phyloP scores from a whole-genome alignment of 2,888 invertebrate genomes.

The Chelonus formosanus region DNA sequence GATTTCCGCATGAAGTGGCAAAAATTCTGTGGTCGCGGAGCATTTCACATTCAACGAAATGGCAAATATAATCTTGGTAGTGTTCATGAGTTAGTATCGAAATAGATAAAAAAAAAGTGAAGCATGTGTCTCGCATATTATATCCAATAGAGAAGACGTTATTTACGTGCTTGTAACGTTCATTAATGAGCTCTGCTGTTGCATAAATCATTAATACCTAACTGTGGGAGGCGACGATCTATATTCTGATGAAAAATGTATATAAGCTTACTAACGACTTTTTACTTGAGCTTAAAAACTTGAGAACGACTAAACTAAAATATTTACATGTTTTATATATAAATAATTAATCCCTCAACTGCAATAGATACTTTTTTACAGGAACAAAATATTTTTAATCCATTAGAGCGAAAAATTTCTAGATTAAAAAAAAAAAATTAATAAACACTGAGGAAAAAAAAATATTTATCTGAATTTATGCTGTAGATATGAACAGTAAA shows the following conservation, averaged over 20 bases:
- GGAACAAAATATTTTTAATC: too few species aligned
- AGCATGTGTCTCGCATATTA: conserved; percentile 26
- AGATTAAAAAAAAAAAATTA: not conserved
- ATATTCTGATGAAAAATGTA: conserved; percentile 20
- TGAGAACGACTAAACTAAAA: not conserved
- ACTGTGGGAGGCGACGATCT: conserved; percentile 25
- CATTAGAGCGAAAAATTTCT: too few species aligned
- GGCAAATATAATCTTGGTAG: conserved; percentile 24
- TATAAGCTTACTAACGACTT: conserved; percentile 25
- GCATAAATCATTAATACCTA: conserved; percentile 41
- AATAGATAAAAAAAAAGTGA: conserved; percentile 23
- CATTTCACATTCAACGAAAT: conserved; percentile 22
- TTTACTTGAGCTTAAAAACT: conserved; percentile 3
- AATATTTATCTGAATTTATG: too few species aligned
- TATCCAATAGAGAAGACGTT: conserved; percentile 27
- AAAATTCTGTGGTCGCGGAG: conserved; percentile 23
- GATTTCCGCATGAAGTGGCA: conserved; percentile 25
- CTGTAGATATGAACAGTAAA: too few species aligned
- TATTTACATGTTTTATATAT: not conserved
- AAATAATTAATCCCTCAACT: too few species aligned
- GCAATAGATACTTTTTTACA: too few species aligned
- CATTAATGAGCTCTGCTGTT: conserved; percentile 42
- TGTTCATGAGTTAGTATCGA: conserved; percentile 6
- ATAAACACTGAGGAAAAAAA: not conserved
- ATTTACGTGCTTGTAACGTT: conserved; percentile 35